Base-by-base conservation (phyloP, 2,888 invertebrate genomes). In the Elgonia sp. region DNA sequence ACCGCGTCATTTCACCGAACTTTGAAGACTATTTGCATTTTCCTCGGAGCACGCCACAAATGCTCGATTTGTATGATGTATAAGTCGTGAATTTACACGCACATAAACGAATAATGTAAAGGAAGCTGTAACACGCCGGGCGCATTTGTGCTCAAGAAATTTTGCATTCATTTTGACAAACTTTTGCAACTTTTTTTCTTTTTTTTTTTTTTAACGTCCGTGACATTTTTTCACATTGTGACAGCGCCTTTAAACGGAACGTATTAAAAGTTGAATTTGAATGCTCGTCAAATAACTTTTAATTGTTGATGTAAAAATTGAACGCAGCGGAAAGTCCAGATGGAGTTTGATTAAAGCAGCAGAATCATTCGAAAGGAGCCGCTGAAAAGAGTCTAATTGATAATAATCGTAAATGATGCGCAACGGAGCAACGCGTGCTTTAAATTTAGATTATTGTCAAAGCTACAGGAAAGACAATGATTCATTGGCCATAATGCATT, bases 21-120 rank as follows among this genome's bases (percentile, higher is more conserved):
- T 92, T 92, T 89, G 86, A 83, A 82, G 87, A 91, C 89, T 92
- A 93, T 93, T 93, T 92, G 91, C 91, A 92, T 92, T 91, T 92
- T 92, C 91, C 91, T 90, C 84, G 70, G 67, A 69, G 80, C 73
- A 80, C 62, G 79, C 75, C 84, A 21, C 75, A 63, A 84, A 80
- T 77, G 67, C 80, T 65, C 69, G 69, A 80, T 75, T 79, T 69
- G 60, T 63, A 40, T 80, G 83, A 79, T 65, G 83, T 77, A 72
- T 72, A 83, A 82, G 82, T 73, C 72, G 57, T 29, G 69, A 77
- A 82, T 86, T 77, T 83, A 86, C 86, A 76, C 81, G 70, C 73
- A 39, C 53, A 65, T 86, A 82, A 82, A 77, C 86, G 73, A 82
- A 65, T 86, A 60, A 86, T 70, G 57, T 46, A 65, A 72, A 70